These are phyloP conservation scores for Platyrinchus mystaceus DNA, from an alignment of 2,797 vertebrate species.

Conservation along the genomic window DNA sequence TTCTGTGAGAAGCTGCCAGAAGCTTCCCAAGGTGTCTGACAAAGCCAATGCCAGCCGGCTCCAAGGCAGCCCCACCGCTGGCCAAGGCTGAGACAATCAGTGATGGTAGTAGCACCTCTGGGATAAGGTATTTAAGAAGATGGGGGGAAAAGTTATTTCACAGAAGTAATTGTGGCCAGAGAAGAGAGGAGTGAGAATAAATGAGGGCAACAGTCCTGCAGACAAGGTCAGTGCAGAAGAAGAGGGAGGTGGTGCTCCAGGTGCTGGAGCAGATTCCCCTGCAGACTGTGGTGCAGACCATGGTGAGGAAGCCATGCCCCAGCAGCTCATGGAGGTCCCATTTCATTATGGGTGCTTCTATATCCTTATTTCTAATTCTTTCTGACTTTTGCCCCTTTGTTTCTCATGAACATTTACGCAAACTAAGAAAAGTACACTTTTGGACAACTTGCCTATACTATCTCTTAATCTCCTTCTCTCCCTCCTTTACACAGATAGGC, in stretches of 20 bases:
- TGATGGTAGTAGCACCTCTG: not conserved
- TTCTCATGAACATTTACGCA: not conserved
- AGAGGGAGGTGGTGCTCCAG: not conserved
- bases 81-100: not conserved
- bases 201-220: not conserved
- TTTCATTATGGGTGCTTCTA: not conserved
- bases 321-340: too few relatives aligned
- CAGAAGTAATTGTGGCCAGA: not conserved
- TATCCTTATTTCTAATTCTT: not conserved
- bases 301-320: not conserved
- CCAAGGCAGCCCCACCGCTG: not conserved
- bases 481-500: not conserved
- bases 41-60: not conserved
- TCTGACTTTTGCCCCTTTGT: not conserved
- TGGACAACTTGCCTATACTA: not conserved
- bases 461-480: not conserved
- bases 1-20: not conserved
- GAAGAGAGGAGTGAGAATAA: not conserved
- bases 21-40: not conserved
- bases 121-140: not conserved
- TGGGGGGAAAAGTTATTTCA: not conserved
- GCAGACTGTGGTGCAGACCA: not conserved
- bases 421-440: not conserved
- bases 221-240: not conserved
- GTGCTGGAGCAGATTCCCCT: rapidly evolving